Conservation (phyloP, 2,113 vertebrate genomes). For the Mirza zaza region DNA sequence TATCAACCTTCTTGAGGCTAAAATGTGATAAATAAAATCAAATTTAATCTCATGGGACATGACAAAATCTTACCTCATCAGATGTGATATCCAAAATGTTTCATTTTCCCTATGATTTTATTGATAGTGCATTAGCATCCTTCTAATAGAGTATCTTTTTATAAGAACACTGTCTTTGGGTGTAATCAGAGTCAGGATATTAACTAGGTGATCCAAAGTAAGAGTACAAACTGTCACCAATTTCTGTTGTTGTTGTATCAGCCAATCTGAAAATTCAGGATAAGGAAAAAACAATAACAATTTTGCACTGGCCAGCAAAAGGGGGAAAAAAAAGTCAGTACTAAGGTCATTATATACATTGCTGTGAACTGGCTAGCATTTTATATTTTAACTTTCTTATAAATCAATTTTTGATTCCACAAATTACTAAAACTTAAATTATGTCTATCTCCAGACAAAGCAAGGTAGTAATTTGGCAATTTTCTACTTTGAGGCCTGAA, state of each 20-base stretch:
- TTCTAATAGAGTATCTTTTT: slow-evolving; percentile 65
- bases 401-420: slow-evolving; percentile 33
- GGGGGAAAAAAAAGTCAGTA: not conserved
- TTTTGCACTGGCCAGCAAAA: not conserved
- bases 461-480: not conserved
- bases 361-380: not conserved
- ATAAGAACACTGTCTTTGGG: slow-evolving; percentile 55
- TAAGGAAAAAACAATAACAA: slow-evolving; percentile 52
- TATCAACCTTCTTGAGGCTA: not conserved
- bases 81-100: slow-evolving; percentile 72
- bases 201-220: slow-evolving; percentile 67
- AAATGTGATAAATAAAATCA: slow-evolving; percentile 64
- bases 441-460: not conserved
- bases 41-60: slow-evolving; percentile 59
- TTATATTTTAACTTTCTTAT: slow-evolving; percentile 47
- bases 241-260: slow-evolving; percentile 53
- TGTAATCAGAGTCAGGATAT: slow-evolving; percentile 46
- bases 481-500: slow-evolving; percentile 49
- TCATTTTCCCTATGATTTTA: slow-evolving; percentile 65
- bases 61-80: slow-evolving; percentile 80
- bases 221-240: slow-evolving; percentile 68
- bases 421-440: not conserved
- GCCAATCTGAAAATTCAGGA: slow-evolving; percentile 74
- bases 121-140: slow-evolving; percentile 69
- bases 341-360: not conserved